A percentile compares a stretch with the other conserved stretches of the same genome.
Conservation (phyloP, 2,113 vertebrate species). For the Passer domesticus region DNA sequence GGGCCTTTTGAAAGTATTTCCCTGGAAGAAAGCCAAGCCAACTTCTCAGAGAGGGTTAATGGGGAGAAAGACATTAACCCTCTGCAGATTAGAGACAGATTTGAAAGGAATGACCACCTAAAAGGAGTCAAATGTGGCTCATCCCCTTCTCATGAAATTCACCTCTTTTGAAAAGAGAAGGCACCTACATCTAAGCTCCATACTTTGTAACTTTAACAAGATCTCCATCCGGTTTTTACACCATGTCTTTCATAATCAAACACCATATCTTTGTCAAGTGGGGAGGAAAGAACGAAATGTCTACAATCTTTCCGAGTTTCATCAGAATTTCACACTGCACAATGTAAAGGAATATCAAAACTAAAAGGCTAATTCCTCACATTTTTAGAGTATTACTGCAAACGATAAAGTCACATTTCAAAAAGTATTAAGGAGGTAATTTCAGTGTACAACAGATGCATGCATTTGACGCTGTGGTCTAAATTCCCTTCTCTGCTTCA, state of each 20-base stretch:
- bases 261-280: neutral
- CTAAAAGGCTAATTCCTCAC: neutral
- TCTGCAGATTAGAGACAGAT: neutral
- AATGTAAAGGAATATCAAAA: neutral
- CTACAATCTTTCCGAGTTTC: neutral
- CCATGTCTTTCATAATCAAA: neutral
- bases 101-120: neutral
- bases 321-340: neutral
- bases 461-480: fast-evolving
- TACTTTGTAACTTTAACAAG: neutral
- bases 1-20: neutral
- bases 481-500: neutral
- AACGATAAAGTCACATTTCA: neutral
- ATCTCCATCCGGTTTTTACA: neutral
- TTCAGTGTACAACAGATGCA: neutral
- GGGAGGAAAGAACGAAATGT: neutral
- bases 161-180: neutral
- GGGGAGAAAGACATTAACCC: neutral
- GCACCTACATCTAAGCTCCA: neutral
- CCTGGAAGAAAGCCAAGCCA: neutral
- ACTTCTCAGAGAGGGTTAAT: neutral
- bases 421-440: neutral
- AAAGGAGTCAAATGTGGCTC: neutral
- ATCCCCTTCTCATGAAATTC: neutral
- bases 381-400: neutral